Percentiles rank a stretch among this genome's conserved stretches.
Evolutionary conservation across 2,888 invertebrate species (phyloP).

Genomic region (Cosmorhoe ocellata): DNA sequence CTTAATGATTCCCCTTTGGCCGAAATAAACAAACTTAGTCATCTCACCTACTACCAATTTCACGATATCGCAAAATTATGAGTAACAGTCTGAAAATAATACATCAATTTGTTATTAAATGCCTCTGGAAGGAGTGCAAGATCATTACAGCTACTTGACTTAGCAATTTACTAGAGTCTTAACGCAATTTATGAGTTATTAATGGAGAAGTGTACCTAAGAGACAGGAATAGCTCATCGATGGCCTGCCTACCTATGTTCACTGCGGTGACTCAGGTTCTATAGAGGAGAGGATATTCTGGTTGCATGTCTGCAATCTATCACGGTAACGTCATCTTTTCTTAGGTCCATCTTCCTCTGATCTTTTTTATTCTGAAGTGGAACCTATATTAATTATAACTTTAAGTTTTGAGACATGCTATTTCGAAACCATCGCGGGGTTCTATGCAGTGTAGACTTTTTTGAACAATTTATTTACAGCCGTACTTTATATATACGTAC

Average conservation of each 20-base stretch:
- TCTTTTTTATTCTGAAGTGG: too few relatives aligned
- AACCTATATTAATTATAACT: too few relatives aligned
- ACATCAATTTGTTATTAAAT: slow-evolving; percentile 47
- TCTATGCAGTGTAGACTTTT: too few relatives aligned
- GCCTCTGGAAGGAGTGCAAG: slow-evolving; percentile 39
- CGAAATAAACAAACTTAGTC: slow-evolving; percentile 37
- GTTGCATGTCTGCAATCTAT: neutral
- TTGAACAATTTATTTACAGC: too few relatives aligned
- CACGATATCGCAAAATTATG: slow-evolving; percentile 48
- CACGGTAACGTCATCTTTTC: neutral
- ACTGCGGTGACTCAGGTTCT: slow-evolving; percentile 9
- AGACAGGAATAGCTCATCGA: slow-evolving; percentile 55
- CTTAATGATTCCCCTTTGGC: slow-evolving; percentile 15
- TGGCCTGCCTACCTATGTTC: neutral
- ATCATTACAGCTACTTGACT: slow-evolving; percentile 61
- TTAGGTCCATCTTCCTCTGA: too few relatives aligned
- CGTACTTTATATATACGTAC: too few relatives aligned
- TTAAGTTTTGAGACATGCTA: too few relatives aligned
- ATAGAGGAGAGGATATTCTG: neutral
- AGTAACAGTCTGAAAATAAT: slow-evolving; percentile 59
- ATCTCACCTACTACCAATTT: slow-evolving; percentile 45
- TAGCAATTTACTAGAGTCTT: slow-evolving; percentile 61
- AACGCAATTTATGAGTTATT: slow-evolving; percentile 65
- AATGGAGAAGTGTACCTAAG: slow-evolving; percentile 55
- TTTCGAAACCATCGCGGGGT: too few relatives aligned